Evolutionary conservation across 2,113 vertebrate species (phyloP).

Genomic region (Antigone vipio): DNA sequence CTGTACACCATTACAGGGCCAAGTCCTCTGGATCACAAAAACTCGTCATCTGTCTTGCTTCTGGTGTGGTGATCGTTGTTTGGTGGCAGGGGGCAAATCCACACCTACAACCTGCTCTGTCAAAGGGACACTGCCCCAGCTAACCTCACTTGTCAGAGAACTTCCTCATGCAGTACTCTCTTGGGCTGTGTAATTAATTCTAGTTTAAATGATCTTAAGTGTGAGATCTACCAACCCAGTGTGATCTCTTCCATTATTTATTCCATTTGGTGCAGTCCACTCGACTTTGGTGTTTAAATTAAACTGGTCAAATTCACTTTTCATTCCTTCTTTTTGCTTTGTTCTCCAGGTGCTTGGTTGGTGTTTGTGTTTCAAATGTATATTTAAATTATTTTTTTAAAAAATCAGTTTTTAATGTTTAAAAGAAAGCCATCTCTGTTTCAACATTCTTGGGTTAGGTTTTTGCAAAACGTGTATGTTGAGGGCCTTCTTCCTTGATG

Average conservation of each 20-base stretch:
- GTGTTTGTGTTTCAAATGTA: slow-evolving; percentile 35
- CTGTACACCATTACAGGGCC: accelerated
- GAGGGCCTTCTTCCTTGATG: background rate
- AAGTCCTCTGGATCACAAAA: background rate
- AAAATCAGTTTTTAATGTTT: background rate
- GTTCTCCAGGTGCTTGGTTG: background rate
- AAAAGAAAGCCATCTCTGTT: background rate
- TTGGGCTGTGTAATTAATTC: background rate
- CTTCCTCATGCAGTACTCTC: background rate
- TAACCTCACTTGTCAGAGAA: background rate
- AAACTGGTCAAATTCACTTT: background rate
- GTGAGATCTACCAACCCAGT: background rate
- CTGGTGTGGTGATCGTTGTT: accelerated
- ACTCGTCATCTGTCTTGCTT: accelerated
- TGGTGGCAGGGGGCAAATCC: background rate
- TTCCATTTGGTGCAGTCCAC: slow-evolving; percentile 24
- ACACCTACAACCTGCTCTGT: background rate
- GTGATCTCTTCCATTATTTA: slow-evolving; percentile 45
- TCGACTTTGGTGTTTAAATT: slow-evolving; percentile 23
- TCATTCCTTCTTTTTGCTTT: slow-evolving; percentile 8
- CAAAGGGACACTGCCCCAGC: background rate
- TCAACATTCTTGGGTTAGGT: background rate
- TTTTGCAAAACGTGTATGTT: background rate
- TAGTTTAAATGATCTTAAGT: background rate
- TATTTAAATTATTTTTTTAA: slow-evolving; percentile 25